phyloP scores from a whole-genome alignment of 2,797 vertebrate species.

The Onychomys torridus region DNA sequence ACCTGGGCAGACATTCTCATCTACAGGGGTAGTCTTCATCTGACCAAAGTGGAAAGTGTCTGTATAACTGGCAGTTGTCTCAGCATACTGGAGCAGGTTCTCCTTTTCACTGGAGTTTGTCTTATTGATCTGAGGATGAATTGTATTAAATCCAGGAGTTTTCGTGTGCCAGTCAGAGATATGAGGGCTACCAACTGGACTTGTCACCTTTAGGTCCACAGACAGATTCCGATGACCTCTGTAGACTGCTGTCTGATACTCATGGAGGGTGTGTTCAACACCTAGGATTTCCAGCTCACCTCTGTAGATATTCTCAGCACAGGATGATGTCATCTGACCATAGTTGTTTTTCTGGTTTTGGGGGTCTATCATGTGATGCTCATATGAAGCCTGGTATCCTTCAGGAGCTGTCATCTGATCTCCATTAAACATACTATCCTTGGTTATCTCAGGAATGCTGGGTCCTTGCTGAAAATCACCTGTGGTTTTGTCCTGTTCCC shows the following conservation, averaged over 20 bases:
- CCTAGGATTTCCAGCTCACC: neutral
- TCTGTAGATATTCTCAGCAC: too few relatives aligned
- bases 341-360: neutral
- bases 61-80: neutral
- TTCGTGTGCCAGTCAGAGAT: neutral
- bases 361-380: neutral
- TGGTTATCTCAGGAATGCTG: fast-evolving
- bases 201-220: neutral
- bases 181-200: neutral
- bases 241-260: neutral
- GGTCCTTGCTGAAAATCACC: neutral
- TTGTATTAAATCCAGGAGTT: neutral
- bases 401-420: neutral
- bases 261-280: neutral
- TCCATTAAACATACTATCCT: fast-evolving
- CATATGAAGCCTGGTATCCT: neutral
- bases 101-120: too few relatives aligned
- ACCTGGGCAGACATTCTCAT: neutral
- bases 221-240: neutral
- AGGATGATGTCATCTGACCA: neutral
- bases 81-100: fast-evolving
- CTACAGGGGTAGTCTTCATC: neutral
- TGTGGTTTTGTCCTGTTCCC: neutral
- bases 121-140: neutral
- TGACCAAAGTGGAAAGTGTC: neutral